Base-by-base conservation (phyloP, 2,113 vertebrate genomes). In the Oxyura jamaicensis region DNA sequence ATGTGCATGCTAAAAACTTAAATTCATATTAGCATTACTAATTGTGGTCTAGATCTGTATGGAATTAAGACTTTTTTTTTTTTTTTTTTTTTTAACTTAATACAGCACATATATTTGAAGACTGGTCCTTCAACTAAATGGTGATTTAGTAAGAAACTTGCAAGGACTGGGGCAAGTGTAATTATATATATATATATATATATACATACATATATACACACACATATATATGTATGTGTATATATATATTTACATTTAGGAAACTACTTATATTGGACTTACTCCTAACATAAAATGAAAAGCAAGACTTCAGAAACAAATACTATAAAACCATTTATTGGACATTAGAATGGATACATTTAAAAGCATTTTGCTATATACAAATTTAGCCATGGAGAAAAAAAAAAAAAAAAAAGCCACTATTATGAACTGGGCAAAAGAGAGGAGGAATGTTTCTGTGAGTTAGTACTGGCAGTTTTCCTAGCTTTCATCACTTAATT, bases 151-250 rank as follows among this genome's bases (percentile, higher is more conserved):
- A 52, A 58, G 74, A 73, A 80, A 67, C 4, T 16, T 73, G 28
- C 4, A 67, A 39, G n/a, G 17, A 60, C 46, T 48, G 2, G 3
- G 0, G 6, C 0, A 6, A 76, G 26, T 0, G 0, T 52, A 55
- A 83, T 86, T 48, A 11, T 48, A 48, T 11, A 48, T 48, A 21
- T 21, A 48, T 48, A 48, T 22, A 48, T 22, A 48, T 18, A 18
- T 22, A 48, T 48, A 48, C 11, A 48, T 22, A 48, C 7, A 18
- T 22, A 48, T 48, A 48, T 48, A 48, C 10, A 48, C 46, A 48
- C 46, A 21, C 20, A 48, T 6, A 48, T 48, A 48, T 48, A 6
- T 22, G 22, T 48, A 20, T 22, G 22, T 11, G 11, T 22, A 6
- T 22, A 48, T 48, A 48, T 44, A 18, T 48, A 48, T 48, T 73